Percentiles rank a stretch among this genome's conserved stretches.
Evolutionary conservation across 2,888 invertebrate species (phyloP).

Genomic region (Desoria tigrina): DNA sequence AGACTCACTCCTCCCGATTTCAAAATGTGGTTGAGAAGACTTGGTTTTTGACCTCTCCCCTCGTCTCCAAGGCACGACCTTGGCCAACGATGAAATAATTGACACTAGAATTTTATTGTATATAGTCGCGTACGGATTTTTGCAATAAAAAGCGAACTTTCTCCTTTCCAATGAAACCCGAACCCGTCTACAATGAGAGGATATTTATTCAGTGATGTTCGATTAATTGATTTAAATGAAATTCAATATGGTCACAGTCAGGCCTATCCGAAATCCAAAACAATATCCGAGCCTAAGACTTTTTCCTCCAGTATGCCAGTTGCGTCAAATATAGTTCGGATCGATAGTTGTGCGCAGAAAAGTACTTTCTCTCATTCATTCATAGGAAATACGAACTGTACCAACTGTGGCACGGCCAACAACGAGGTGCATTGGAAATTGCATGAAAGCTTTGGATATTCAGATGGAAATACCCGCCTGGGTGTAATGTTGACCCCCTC

Average conservation of each 20-base stretch:
- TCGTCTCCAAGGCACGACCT: conserved; percentile 52
- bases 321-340: conserved; percentile 42
- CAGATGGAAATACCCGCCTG: neutral
- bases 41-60: conserved; percentile 44
- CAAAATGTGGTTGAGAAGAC: conserved; percentile 29
- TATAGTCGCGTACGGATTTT: too few relatives aligned
- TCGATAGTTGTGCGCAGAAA: conserved; percentile 49
- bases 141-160: too few relatives aligned
- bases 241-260: conserved; percentile 44
- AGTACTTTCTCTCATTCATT: conserved; percentile 35
- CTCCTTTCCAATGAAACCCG: too few relatives aligned
- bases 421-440: too few relatives aligned
- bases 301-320: conserved; percentile 26
- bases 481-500: neutral
- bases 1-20: conserved; percentile 48
- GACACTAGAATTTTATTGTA: conserved; percentile 48
- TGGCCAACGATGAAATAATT: conserved; percentile 52
- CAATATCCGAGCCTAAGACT: conserved; percentile 11
- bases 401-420: conserved; percentile 2
- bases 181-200: conserved; percentile 5
- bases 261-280: conserved; percentile 5
- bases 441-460: neutral
- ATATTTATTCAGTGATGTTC: neutral
- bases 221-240: conserved; percentile 23
- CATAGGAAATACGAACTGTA: conserved; percentile 19